A percentile compares a stretch with the other conserved stretches of the same genome.
phyloP scores from a whole-genome alignment of 2,797 vertebrate species.

The Pantherophis vulpinus region DNA sequence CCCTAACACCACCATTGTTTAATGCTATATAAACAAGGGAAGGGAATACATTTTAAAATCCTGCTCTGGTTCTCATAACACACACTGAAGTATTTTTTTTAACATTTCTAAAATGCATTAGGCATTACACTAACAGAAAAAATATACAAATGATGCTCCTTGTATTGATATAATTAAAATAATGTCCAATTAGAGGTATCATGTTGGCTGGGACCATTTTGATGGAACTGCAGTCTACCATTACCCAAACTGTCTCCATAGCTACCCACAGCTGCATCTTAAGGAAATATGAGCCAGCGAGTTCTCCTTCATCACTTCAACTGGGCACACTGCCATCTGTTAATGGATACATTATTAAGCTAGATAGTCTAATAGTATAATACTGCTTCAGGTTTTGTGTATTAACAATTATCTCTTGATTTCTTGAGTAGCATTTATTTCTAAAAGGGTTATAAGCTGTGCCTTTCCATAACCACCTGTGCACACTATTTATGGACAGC shows the following conservation, averaged over 20 bases:
- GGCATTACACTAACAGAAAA: not conserved
- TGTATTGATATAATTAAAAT: not conserved
- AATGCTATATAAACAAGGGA: not conserved
- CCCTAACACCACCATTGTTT: not conserved
- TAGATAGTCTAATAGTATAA: not conserved
- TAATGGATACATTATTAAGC: not conserved
- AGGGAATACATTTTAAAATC: not conserved
- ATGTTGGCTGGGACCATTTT: not conserved
- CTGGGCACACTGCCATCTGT: not conserved
- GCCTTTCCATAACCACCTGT: not conserved
- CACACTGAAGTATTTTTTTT: not conserved
- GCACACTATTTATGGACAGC: not conserved
- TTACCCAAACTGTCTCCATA: not conserved
- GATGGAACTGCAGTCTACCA: not conserved
- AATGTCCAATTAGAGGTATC: not conserved
- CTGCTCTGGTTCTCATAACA: not conserved
- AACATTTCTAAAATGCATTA: not conserved
- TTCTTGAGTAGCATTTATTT: not conserved
- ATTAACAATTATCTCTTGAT: not conserved
- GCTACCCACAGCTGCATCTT: not conserved
- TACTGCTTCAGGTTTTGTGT: not conserved
- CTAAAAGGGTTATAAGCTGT: not conserved
- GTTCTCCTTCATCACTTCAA: not conserved
- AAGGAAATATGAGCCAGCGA: not conserved
- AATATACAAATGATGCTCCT: not conserved